Percentiles rank a stretch among this genome's conserved stretches.
Evolutionary conservation across 2,113 vertebrate species (phyloP).

Genomic region (Oryctolagus cuniculus): DNA sequence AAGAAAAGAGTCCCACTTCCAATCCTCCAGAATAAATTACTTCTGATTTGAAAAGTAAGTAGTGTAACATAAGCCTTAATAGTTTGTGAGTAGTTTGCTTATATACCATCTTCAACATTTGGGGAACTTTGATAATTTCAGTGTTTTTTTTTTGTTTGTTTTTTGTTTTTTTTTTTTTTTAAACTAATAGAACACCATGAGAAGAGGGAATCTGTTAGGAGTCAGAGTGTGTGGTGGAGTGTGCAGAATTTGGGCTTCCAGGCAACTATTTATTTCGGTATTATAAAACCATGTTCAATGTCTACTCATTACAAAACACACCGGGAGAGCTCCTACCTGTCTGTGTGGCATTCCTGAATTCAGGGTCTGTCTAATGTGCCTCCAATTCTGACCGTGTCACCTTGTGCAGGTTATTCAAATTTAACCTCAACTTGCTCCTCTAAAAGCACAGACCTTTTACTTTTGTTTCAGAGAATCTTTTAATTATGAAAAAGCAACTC

Average conservation of each 20-base stretch:
- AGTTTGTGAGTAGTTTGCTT: neutral
- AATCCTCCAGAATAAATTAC: neutral
- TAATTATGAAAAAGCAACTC: neutral
- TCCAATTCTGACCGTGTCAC: neutral
- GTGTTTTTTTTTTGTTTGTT: too few relatives aligned
- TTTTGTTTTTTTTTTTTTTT: too few relatives aligned
- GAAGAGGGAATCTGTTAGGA: neutral
- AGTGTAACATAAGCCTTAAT: neutral
- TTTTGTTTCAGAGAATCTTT: neutral
- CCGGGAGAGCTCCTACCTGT: neutral
- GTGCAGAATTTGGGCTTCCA: neutral
- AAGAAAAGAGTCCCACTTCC: neutral
- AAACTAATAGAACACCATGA: neutral
- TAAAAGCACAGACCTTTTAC: neutral
- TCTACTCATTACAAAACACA: neutral
- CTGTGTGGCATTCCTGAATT: neutral
- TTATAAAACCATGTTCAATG: accelerated
- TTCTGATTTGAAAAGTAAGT: constrained; percentile 29
- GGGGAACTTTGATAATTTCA: neutral
- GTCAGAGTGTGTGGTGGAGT: accelerated
- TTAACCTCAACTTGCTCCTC: neutral
- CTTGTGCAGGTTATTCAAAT: neutral
- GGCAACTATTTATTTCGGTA: neutral
- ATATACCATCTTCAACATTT: neutral
- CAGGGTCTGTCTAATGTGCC: accelerated